phyloP scores from a whole-genome alignment of 2,113 vertebrate species.

The Cariama cristata region DNA sequence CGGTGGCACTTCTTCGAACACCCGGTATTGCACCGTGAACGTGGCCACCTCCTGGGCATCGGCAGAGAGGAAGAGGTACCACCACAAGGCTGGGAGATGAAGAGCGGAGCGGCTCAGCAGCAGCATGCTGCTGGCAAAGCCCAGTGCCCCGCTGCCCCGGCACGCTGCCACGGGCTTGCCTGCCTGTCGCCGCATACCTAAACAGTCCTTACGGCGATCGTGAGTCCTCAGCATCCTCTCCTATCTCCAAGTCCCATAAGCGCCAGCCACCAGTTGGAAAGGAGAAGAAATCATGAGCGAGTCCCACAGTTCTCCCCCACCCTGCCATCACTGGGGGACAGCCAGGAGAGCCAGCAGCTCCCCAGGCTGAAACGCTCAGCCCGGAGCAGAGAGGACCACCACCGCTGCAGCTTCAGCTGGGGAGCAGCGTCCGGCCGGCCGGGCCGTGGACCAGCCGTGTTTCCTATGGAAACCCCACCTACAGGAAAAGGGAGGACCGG shows the following conservation, averaged over 20 bases:
- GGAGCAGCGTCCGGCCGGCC: conserved; percentile 44
- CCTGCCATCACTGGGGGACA: neutral
- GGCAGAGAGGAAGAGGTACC: conserved; percentile 66
- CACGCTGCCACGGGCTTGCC: neutral
- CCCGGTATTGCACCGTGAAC: conserved; percentile 80
- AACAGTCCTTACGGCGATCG: neutral
- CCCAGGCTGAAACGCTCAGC: neutral
- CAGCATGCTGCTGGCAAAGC: conserved; percentile 1
- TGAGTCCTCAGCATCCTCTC: neutral
- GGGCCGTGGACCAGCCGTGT: conserved; percentile 68
- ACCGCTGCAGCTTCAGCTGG: neutral
- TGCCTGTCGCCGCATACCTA: neutral
- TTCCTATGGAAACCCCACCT: conserved; percentile 86
- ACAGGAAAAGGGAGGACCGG: conserved; percentile 83
- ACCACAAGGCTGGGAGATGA: conserved; percentile 62
- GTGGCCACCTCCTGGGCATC: conserved; percentile 75
- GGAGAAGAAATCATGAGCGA: neutral
- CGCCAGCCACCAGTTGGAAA: neutral
- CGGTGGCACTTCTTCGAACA: conserved; percentile 85
- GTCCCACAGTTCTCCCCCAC: neutral
- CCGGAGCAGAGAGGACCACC: neutral
- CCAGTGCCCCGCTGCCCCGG: neutral
- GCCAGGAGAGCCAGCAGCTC: neutral
- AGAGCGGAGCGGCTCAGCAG: conserved; percentile 55
- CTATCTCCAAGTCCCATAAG: neutral